phyloP scores from a whole-genome alignment of 2,113 vertebrate genomes.

The Rhizomys pruinosus region DNA sequence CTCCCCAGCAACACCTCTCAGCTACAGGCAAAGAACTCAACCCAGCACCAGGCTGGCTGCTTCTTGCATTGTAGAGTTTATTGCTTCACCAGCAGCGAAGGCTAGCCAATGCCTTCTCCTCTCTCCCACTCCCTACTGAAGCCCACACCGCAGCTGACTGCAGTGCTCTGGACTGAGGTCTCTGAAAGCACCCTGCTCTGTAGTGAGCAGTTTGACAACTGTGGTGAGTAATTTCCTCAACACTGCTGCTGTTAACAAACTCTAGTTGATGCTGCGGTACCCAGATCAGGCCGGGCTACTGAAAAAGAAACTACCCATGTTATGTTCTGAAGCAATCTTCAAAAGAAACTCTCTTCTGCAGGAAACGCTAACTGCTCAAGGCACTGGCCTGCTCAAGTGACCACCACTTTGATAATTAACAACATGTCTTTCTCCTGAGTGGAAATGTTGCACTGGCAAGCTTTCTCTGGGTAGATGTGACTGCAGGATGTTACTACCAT shows the following conservation, averaged over 20 bases:
- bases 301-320: conserved; percentile 79
- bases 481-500: background rate
- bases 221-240: conserved; percentile 78
- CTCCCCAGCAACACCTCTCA: background rate
- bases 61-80: background rate
- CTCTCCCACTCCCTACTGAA: conserved; percentile 49
- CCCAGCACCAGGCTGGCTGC: too few species aligned
- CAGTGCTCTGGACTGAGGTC: conserved; percentile 16
- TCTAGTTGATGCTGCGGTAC: conserved; percentile 50
- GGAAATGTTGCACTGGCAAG: conserved; percentile 47
- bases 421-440: background rate
- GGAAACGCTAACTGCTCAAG: conserved; percentile 68
- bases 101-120: background rate
- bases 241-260: conserved; percentile 62
- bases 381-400: conserved; percentile 53
- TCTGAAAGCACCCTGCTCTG: conserved; percentile 18
- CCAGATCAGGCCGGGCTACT: conserved; percentile 59
- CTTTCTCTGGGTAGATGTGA: background rate
- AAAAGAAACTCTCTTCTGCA: conserved; percentile 78
- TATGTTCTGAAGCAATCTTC: conserved; percentile 68
- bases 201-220: conserved; percentile 18
- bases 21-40: background rate
- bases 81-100: conserved; percentile 32
- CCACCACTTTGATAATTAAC: conserved; percentile 44
- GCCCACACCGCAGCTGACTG: conserved; percentile 66